Evolutionary conservation across 2,888 invertebrate genomes (phyloP), one percentile per base, ranked within the genome.

Genomic region (Phengaris alcon): DNA sequence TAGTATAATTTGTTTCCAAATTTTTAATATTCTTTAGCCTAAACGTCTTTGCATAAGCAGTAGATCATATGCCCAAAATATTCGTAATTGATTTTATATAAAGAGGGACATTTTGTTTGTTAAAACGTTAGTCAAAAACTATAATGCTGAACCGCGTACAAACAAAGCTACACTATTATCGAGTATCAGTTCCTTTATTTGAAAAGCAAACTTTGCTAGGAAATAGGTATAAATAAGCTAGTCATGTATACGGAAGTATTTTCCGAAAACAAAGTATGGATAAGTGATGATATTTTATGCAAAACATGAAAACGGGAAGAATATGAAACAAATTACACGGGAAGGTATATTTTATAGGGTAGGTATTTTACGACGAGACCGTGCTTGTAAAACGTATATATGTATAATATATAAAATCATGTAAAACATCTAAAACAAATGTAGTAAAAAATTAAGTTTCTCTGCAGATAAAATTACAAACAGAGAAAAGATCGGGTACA

Each of bases 291-390:
- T 64, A 64, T 64, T 64, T 64, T 64, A 64, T 64, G 35, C 64
- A 64, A 64, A 64, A 35, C 64, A 44, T 64, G 64, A 64, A 64
- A 35, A 64, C 64, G 64, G 64, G n/a, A n/a, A n/a, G n/a, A n/a
- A n/a, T n/a, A n/a, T n/a, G n/a, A n/a, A n/a, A n/a, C n/a, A n/a
- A n/a, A n/a, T n/a, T n/a, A n/a, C n/a, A n/a, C n/a, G n/a, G n/a
- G n/a, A n/a, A n/a, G n/a, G n/a, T n/a, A n/a, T n/a, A n/a, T n/a
- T n/a, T n/a, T n/a, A n/a, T n/a, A n/a, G n/a, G n/a, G n/a, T n/a
- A n/a, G n/a, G n/a, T 64, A 64, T 64, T 59, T 64, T 64, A 64
- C 64, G 64, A 64, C 6, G 6, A 12, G 12, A 12, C 35, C 64
- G 64, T 64, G 64, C 64, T 35, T 64, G 64, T 64, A 64, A 64